These are phyloP conservation scores for Manis pentadactyla DNA, from an alignment of 2,797 vertebrate genomes.

Conservation along the genomic window DNA sequence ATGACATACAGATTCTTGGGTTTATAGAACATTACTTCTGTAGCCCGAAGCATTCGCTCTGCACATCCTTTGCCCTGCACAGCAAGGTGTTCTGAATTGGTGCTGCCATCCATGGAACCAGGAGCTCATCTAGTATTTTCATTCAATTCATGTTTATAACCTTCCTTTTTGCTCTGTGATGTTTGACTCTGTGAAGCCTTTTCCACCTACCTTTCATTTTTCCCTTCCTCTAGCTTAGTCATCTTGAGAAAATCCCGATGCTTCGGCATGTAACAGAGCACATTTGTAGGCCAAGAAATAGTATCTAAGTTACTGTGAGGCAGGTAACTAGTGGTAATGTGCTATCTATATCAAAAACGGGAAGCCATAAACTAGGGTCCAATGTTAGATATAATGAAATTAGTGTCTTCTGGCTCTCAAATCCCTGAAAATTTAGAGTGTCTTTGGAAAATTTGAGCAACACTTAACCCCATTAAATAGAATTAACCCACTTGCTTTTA, in stretches of 20 bases:
- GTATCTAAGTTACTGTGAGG: not conserved
- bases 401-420: not conserved
- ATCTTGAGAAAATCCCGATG: not conserved
- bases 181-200: not conserved
- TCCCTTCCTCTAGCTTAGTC: not conserved
- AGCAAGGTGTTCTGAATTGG: not conserved
- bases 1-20: not conserved
- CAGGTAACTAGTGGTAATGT: not conserved
- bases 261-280: not conserved
- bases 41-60: not conserved
- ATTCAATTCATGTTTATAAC: not conserved
- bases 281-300: slow-evolving; percentile 49
- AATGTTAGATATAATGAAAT: not conserved
- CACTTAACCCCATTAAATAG: slow-evolving; percentile 6
- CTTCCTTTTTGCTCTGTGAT: not conserved
- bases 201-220: not conserved
- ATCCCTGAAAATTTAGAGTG: not conserved
- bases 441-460: slow-evolving; percentile 15
- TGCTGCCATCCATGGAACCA: not conserved
- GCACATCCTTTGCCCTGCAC: not conserved
- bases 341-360: not conserved
- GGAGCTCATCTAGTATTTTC: not conserved
- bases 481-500: slow-evolving; percentile 26
- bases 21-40: slow-evolving; percentile 11
- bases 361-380: not conserved